Base-by-base conservation (phyloP, 2,113 vertebrate species). In the Podocnemis expansa region DNA sequence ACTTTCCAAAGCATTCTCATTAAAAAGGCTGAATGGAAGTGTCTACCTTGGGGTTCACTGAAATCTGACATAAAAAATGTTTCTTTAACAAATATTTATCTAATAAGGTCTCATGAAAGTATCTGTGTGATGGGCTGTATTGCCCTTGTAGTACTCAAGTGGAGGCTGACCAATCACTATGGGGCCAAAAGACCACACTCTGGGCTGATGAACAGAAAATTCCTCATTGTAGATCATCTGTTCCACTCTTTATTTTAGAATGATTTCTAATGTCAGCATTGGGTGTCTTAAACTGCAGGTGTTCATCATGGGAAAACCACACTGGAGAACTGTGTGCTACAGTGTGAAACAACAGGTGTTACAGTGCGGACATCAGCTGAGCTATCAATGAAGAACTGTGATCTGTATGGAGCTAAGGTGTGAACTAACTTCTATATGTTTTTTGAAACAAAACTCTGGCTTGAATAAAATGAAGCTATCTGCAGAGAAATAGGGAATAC, bases 321-420 rank as follows among this genome's bases (percentile, higher is more conserved):
- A 16, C 92, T 99, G 98, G 99, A 99, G 95, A 99, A 99, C 93
- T 99, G 99, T 87, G 99, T 99, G 70, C 96, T 99, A 43, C 99
- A 99, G 34, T 99, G 99, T 91, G 99, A 99, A 91, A 99, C 99
- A 14, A 99, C 99, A 1, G 99, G 99, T 3, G 98, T 99, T 85
- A 98, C 99, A 1, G 98, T 99, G 13, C 98, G 98, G 55, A 99
- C 98, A 2, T 98, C 99, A 11, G 99, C 99, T 73, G 98, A 98
- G 34, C 97, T 99, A 8, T 63, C 97, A 76, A 99, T 99, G 99
- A 99, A 98, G 84, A 98, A 99, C 94, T 99, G 99, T 5, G 99
- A 99, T 96, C 97, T 99, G 38, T 99, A 99, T 60, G 99, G 99
- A 79, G 99, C 99, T 70, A 99, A 99, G 99, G 99, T 99, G 97